Evolutionary conservation across 2,888 invertebrate species (phyloP).

Genomic region (Anodontia alba): DNA sequence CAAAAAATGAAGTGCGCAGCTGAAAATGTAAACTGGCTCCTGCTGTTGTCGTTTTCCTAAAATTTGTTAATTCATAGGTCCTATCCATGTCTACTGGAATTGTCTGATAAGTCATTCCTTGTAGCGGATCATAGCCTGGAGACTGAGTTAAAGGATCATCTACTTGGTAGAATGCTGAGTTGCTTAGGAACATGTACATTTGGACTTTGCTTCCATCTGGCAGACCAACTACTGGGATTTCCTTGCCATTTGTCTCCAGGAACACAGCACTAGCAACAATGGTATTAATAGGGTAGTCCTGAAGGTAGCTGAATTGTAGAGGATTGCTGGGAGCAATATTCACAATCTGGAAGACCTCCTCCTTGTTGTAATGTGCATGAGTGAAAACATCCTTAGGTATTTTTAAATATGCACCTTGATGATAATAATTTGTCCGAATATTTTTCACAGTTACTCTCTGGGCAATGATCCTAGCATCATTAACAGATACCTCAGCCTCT

Average conservation of each 20-base stretch:
- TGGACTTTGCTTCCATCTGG: constrained; percentile 39
- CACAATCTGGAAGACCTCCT: constrained; percentile 62
- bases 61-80: background rate
- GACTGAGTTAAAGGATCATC: constrained; percentile 45
- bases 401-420: constrained; percentile 12
- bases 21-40: constrained; percentile 62
- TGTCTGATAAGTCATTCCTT: background rate
- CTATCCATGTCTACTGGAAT: background rate
- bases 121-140: constrained; percentile 61
- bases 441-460: constrained; percentile 10
- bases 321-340: constrained; percentile 63
- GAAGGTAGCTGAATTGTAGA: constrained; percentile 63
- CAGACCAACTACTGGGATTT: constrained; percentile 62
- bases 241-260: constrained; percentile 60
- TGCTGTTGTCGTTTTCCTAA: background rate
- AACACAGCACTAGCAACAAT: constrained; percentile 66
- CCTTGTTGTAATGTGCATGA: constrained; percentile 33
- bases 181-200: constrained; percentile 54
- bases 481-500: constrained; percentile 23
- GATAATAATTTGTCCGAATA: background rate
- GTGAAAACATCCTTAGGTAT: constrained; percentile 26
- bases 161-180: constrained; percentile 24
- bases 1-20: constrained; percentile 51
- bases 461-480: background rate
- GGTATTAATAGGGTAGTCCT: constrained; percentile 45